Evolutionary conservation across 2,888 invertebrate genomes (phyloP).

Genomic region (Cephalotes varians): DNA sequence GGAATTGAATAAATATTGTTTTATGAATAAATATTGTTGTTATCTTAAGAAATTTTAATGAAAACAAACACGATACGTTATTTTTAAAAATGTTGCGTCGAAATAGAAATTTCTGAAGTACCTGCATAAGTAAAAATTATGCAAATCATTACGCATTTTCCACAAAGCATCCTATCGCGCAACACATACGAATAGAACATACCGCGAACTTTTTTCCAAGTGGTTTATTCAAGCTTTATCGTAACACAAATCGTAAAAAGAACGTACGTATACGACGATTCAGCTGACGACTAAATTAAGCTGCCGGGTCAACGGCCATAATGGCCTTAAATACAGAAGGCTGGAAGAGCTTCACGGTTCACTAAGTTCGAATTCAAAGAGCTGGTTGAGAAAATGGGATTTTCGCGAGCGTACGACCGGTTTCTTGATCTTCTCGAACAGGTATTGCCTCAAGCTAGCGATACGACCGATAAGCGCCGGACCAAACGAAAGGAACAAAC

Average conservation of each 20-base stretch:
- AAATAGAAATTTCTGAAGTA: not conserved
- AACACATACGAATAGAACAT: not conserved
- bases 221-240: slow-evolving; percentile 11
- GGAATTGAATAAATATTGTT: slow-evolving; percentile 22
- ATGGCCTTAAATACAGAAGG: slow-evolving; percentile 42
- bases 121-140: not conserved
- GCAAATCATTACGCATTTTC: not conserved
- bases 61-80: not conserved
- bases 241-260: slow-evolving; percentile 1
- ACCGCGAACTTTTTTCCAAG: not conserved
- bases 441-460: slow-evolving; percentile 46
- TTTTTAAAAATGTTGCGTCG: not conserved
- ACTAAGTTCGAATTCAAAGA: slow-evolving; percentile 36
- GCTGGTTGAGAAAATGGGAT: slow-evolving; percentile 55
- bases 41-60: not conserved
- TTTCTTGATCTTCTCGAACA: slow-evolving; percentile 55
- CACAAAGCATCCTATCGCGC: not conserved
- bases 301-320: slow-evolving; percentile 30
- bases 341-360: slow-evolving; percentile 34
- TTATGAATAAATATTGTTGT: too few species aligned
- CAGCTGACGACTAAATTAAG: slow-evolving; percentile 40
- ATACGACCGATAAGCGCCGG: slow-evolving; percentile 44
- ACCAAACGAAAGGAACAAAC: slow-evolving; percentile 42
- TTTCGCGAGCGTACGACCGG: slow-evolving; percentile 47
- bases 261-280: slow-evolving; percentile 4